phyloP scores from a whole-genome alignment of 2,113 vertebrate genomes.

The Tachycineta bicolor region DNA sequence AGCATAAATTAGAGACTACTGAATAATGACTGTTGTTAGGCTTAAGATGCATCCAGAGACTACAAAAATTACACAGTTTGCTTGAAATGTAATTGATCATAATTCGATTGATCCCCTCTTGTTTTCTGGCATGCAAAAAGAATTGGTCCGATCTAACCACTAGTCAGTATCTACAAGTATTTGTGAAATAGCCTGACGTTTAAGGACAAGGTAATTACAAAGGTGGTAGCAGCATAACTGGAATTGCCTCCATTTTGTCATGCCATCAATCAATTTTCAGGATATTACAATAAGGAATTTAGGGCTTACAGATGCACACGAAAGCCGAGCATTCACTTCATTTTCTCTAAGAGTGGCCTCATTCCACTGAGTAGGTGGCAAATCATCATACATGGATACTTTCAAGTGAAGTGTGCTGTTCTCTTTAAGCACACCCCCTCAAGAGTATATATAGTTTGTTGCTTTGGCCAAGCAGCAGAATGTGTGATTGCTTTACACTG shows the following conservation, averaged over 20 bases:
- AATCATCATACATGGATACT: background rate
- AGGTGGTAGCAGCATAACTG: background rate
- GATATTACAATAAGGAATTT: background rate
- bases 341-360: background rate
- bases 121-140: background rate
- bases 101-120: background rate
- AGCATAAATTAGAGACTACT: background rate
- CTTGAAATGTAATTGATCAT: background rate
- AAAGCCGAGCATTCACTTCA: background rate
- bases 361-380: background rate
- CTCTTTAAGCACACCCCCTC: background rate
- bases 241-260: background rate
- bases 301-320: background rate
- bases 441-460: background rate
- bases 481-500: background rate
- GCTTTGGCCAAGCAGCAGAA: background rate
- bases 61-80: background rate
- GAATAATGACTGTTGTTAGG: background rate
- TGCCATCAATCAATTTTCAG: background rate
- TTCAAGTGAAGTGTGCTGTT: background rate
- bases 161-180: background rate
- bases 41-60: background rate
- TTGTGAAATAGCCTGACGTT: background rate
- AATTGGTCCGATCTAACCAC: background rate
- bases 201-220: background rate